Evolutionary conservation across 2,888 invertebrate genomes (phyloP).

Genomic region (Cosmia trapezina): DNA sequence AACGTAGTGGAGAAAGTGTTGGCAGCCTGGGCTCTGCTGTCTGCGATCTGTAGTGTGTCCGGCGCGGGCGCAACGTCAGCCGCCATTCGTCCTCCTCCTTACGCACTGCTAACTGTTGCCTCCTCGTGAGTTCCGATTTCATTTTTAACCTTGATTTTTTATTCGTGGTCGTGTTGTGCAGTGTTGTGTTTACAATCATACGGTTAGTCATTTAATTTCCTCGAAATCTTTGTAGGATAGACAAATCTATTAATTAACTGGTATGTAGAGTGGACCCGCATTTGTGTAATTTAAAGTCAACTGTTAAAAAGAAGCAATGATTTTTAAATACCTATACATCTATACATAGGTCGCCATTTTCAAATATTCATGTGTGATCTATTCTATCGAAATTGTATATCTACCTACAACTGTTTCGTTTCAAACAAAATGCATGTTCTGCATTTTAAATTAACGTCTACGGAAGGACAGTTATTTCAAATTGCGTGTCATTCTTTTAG

Average conservation of each 20-base stretch:
- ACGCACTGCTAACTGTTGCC: conserved; percentile 36
- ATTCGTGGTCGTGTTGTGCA: conserved; percentile 52
- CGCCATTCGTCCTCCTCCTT: conserved; percentile 57
- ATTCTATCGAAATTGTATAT: neutral
- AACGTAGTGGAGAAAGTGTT: conserved; percentile 85
- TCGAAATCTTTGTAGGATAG: conserved; percentile 7
- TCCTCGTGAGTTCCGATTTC: conserved; percentile 61
- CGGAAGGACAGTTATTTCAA: conserved; percentile 29
- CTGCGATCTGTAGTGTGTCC: conserved; percentile 59
- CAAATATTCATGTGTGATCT: neutral
- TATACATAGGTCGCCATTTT: neutral
- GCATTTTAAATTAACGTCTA: conserved; percentile 45
- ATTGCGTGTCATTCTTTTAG: neutral
- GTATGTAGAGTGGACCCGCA: conserved; percentile 3
- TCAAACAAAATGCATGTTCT: conserved; percentile 1
- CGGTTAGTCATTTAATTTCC: conserved; percentile 43
- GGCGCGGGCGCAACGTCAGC: conserved; percentile 60
- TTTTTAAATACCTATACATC: neutral
- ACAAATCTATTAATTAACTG: conserved; percentile 8
- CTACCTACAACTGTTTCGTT: neutral
- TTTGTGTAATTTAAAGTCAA: conserved; percentile 5
- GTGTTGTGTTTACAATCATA: conserved; percentile 49
- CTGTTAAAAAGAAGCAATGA: neutral
- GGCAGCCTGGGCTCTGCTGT: conserved; percentile 78
- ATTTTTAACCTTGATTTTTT: conserved; percentile 54